These are phyloP conservation scores for Fregetta grallaria DNA, from an alignment of 2,113 vertebrate genomes.

Conservation along the genomic window DNA sequence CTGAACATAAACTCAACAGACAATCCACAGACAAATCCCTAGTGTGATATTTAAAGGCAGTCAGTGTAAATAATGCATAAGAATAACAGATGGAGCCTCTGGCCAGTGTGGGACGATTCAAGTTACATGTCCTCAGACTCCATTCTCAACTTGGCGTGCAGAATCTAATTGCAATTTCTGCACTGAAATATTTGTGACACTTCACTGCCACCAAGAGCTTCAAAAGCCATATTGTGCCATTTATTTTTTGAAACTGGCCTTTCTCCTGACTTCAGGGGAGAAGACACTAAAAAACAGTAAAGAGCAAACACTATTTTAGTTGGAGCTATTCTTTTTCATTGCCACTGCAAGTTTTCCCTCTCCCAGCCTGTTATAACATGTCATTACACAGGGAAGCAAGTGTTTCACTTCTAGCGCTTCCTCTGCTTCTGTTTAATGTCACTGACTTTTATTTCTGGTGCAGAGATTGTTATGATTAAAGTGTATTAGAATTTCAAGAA, in stretches of 20 bases:
- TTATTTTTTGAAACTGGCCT: background rate
- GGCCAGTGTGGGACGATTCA: background rate
- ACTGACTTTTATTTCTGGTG: background rate
- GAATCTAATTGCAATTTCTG: background rate
- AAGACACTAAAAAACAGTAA: background rate
- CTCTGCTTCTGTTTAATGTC: background rate
- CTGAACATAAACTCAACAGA: background rate
- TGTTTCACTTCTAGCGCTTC: background rate
- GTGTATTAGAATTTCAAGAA: background rate
- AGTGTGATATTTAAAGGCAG: background rate
- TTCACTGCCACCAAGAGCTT: conserved; percentile 68
- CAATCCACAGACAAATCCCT: background rate
- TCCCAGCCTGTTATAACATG: background rate
- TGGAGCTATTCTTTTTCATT: background rate
- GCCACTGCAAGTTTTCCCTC: background rate
- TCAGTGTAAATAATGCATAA: background rate
- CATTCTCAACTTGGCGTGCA: background rate
- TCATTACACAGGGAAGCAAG: background rate
- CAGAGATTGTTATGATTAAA: background rate
- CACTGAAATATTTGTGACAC: conserved; percentile 47
- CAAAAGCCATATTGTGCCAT: background rate
- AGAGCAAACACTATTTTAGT: background rate
- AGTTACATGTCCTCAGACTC: background rate
- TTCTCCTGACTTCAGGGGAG: background rate
- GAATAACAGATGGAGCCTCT: background rate